Base-by-base conservation (phyloP, 2,888 invertebrate genomes). In the Plutella xylostella region DNA sequence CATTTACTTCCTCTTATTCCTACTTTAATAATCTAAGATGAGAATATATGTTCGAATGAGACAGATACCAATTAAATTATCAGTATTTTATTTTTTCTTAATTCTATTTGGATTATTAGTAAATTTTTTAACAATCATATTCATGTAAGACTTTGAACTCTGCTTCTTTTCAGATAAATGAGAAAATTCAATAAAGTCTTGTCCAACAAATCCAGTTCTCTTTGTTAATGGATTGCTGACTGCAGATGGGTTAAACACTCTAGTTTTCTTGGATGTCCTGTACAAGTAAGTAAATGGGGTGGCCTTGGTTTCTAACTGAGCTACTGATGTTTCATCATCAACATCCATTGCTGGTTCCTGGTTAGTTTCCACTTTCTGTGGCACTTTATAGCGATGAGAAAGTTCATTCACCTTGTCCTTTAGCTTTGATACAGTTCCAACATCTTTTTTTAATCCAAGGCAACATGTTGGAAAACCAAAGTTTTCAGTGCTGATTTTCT, bases 391-490 rank as follows among this genome's bases (percentile, higher is more conserved):
- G 12, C 46, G 46, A 28, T 61, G 62, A 9, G 61, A 59, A 50
- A 77, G 56, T 46, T 63, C 56, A 37, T 45, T 6, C 31, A 78
- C 54, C 47, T 51, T 55, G 31, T 53, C 47, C 51, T 42, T 52
- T 2, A 76, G 45, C 39, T 72, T 67, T 49, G 51, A 18, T 40
- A 72, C 49, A 45, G 18, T 48, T 21, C 63, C 52, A 34, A 51
- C 53, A 61, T 64, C 53, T 35, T 51, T 54, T 60, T 66, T 68
- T 17, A 85, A 48, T 30, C 79, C 80, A 43, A 85, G 54, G 46
- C 78, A 78, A 55, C 71, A 72, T 21, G 83, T 77, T 45, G 72
- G 57, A 48, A 86, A 68, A 1, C 85, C 83, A 64, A 83, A 80
- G 50, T 66, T 56, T 1, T 25, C 46, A 33, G 55, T 48, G 47